Conservation (phyloP, 2,113 vertebrate genomes). For the Neopipo cinnamomea region DNA sequence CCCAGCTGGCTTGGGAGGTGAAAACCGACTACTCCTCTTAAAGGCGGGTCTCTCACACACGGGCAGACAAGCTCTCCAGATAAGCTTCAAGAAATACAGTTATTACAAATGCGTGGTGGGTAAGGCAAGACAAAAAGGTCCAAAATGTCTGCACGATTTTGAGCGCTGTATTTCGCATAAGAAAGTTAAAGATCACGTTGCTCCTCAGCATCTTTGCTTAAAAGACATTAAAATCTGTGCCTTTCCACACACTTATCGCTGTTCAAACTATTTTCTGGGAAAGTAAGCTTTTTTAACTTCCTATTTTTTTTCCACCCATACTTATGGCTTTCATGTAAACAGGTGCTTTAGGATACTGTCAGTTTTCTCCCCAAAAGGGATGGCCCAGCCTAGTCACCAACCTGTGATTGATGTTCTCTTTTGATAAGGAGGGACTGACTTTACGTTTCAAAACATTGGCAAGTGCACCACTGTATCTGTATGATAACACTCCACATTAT, state of each 20-base stretch:
- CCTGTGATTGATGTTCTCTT: neutral
- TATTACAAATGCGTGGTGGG: neutral
- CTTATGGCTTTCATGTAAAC: fast-evolving
- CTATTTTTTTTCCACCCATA: too few relatives aligned
- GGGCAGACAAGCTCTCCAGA: neutral
- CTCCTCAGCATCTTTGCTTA: neutral
- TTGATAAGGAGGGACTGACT: neutral
- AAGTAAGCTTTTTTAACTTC: neutral
- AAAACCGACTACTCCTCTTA: neutral
- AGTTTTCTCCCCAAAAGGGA: neutral
- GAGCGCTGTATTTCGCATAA: fast-evolving
- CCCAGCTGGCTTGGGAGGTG: slow-evolving; percentile 12
- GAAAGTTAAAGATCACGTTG: neutral
- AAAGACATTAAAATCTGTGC: neutral
- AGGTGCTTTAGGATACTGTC: neutral
- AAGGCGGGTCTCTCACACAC: neutral
- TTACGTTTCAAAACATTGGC: neutral
- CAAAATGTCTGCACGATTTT: neutral
- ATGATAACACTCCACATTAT: neutral
- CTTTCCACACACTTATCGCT: neutral
- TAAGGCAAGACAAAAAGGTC: neutral
- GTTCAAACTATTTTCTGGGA: neutral
- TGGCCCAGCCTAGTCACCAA: neutral
- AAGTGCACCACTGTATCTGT: neutral
- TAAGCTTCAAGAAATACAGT: neutral